A percentile compares a stretch with the other conserved stretches of the same genome.
These are phyloP conservation scores for Scolopax mira DNA, from an alignment of 2,113 vertebrate species.

Conservation along the genomic window DNA sequence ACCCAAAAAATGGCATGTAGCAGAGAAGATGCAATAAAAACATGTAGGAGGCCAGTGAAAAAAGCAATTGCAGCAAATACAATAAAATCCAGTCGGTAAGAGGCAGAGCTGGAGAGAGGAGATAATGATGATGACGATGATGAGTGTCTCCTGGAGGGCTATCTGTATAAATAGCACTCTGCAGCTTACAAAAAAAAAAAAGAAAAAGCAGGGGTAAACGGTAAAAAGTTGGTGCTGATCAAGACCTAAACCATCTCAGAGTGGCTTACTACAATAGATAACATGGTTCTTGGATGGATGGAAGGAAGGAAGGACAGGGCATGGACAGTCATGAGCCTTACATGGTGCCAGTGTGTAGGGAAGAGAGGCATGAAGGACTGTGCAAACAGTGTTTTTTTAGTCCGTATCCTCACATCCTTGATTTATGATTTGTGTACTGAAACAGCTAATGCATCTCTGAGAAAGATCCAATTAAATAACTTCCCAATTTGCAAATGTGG, in stretches of 20 bases:
- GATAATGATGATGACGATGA: neutral
- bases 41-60: neutral
- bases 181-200: too few species aligned
- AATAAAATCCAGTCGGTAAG: neutral
- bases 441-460: neutral
- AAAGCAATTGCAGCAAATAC: neutral
- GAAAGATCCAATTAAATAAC: neutral
- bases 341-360: neutral
- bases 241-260: neutral
- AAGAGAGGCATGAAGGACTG: neutral
- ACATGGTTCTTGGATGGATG: neutral
- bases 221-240: neutral
- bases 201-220: fast-evolving
- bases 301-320: neutral
- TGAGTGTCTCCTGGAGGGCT: neutral
- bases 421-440: neutral
- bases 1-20: neutral
- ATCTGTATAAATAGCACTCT: neutral
- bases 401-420: neutral
- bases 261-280: neutral
- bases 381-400: neutral
- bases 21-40: neutral
- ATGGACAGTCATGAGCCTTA: neutral
- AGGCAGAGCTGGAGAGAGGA: neutral
- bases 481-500: neutral